Evolutionary conservation across 2,113 vertebrate species (phyloP), one percentile per base, ranked within the genome.

Genomic region (Struthio camelus): DNA sequence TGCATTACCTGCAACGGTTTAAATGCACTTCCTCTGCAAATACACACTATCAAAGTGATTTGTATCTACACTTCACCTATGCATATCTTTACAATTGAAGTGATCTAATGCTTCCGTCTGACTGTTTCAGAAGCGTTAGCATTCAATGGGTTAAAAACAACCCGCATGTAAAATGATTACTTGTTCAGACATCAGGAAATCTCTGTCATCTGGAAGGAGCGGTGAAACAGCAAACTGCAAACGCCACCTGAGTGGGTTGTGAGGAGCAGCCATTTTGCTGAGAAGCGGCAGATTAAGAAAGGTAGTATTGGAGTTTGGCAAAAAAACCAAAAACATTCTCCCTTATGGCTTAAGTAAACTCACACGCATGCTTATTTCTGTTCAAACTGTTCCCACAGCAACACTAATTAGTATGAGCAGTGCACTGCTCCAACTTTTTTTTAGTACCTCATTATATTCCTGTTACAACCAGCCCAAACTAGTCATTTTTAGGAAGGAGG

Each of bases 401-500:
- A 65, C 38, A 28, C 38, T 90, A 75, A 94, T 94, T 80, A 79
- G 28, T 18, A 64, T 34, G 95, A 91, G 85, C 79, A 28, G 56
- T 1, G 1, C 38, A 34, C 24, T 27, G 59, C 70, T 79, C 46
- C 50, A 50, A 88, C 27, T 17, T 50, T 89, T n/a, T 76, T 87
- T 80, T 67, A 73, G 85, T 58, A n/a, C 19, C 50, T 94, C 95
- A 89, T 94, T 93, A 87, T 30, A 28, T 8, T 96, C 94, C 38
- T 87, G 87, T 71, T 91, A 67, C 67, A 91, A 92, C 93, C 61
- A 87, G 91, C 59, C 71, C 58, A 66, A 94, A 95, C 78, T 59
- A 89, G 85, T 84, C 85, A 81, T 14, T 70, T 48, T 79, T 78
- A 67, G 80, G 44, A 71, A 58, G 65, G 12, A 27, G 64, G 62